These are phyloP conservation scores for Platycercus adscitus DNA, from an alignment of 2,113 vertebrate genomes.

Conservation along the genomic window DNA sequence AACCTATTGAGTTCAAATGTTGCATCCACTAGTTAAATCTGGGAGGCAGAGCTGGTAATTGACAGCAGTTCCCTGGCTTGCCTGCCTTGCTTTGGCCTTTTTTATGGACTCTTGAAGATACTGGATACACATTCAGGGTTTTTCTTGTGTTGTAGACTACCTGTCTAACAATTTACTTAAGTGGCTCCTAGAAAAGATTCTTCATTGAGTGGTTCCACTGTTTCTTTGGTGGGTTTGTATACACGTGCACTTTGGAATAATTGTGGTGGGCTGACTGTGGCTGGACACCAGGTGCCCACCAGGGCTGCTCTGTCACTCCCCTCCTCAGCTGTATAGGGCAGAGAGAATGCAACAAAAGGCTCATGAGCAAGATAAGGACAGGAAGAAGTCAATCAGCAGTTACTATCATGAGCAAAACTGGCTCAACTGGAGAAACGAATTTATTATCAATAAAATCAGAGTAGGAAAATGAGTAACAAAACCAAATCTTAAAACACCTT, in stretches of 20 bases:
- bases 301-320: not conserved
- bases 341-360: not conserved
- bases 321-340: not conserved
- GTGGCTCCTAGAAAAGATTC: not conserved
- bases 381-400: not conserved
- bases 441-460: not conserved
- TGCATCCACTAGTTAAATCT: not conserved
- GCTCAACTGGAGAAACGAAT: not conserved
- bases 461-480: not conserved
- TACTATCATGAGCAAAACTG: not conserved
- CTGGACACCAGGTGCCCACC: not conserved
- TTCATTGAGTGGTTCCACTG: not conserved
- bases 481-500: not conserved
- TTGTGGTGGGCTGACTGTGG: not conserved
- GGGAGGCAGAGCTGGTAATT: not conserved
- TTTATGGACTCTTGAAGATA: not conserved
- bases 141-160: not conserved
- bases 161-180: not conserved
- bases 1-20: not conserved
- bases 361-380: not conserved
- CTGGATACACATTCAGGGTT: not conserved
- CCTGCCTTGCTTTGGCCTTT: not conserved
- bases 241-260: not conserved
- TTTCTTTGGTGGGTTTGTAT: not conserved
- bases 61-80: not conserved